A percentile compares a stretch with the other conserved stretches of the same genome.
Conservation (phyloP, 92 coral and sea anemone species). For the Epizoanthus stellaris region DNA sequence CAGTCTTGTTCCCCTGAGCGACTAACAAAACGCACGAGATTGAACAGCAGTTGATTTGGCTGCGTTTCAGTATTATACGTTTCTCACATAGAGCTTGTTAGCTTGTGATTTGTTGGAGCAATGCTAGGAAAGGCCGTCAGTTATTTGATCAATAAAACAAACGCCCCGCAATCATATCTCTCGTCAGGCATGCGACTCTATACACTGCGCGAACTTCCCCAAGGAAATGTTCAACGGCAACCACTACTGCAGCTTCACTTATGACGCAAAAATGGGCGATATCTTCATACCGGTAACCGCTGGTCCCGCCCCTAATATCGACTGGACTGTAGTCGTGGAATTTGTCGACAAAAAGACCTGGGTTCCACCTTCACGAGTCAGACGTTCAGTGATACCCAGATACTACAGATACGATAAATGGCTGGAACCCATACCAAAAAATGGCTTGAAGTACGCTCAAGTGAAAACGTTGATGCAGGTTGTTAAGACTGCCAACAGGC, state of each 20-base stretch:
- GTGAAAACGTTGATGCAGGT: constrained; percentile 59
- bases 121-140: too few relatives aligned
- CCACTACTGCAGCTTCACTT: constrained; percentile 72
- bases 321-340: constrained; percentile 76
- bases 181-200: constrained; percentile 47
- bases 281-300: constrained; percentile 65
- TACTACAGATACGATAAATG: constrained; percentile 1
- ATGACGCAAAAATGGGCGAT: constrained; percentile 56
- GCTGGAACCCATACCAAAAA: constrained; percentile 52
- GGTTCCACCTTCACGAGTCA: constrained; percentile 44
- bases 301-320: constrained; percentile 74
- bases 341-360: constrained; percentile 54
- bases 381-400: not conserved
- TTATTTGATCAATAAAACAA: not conserved
- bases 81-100: too few relatives aligned
- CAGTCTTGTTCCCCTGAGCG: too few relatives aligned
- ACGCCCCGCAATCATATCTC: not conserved
- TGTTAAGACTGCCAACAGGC: constrained; percentile 55
- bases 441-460: constrained; percentile 25
- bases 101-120: too few relatives aligned
- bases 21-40: too few relatives aligned
- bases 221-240: constrained; percentile 58
- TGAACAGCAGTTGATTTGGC: too few relatives aligned
- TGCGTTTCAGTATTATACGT: too few relatives aligned
- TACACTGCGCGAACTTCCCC: constrained; percentile 65